These are phyloP conservation scores for Metopia argyrocephala DNA, from an alignment of 2,888 invertebrate genomes.

Conservation along the genomic window DNA sequence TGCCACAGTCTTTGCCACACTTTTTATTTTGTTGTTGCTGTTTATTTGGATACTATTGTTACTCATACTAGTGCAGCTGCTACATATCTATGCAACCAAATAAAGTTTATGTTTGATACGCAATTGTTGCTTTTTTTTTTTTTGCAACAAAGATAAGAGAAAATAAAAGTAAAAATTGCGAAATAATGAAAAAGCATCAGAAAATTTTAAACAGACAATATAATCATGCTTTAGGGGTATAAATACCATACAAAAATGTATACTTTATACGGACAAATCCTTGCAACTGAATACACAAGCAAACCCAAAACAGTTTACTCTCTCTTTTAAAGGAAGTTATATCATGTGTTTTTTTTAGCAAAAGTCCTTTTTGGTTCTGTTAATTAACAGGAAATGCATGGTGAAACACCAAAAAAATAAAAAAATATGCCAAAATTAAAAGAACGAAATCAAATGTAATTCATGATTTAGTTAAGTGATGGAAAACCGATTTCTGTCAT, in stretches of 20 bases:
- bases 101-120: conserved; percentile 46
- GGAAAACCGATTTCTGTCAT: neutral
- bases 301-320: neutral
- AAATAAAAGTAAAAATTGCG: neutral
- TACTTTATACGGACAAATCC: neutral
- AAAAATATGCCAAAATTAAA: neutral
- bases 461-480: conserved; percentile 12
- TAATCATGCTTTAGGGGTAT: conserved; percentile 46
- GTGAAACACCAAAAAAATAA: conserved; percentile 21
- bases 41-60: conserved; percentile 28
- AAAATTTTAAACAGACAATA: conserved; percentile 52
- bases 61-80: conserved; percentile 26
- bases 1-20: conserved; percentile 61
- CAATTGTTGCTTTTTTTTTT: conserved; percentile 41
- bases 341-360: conserved; percentile 52
- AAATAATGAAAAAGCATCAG: conserved; percentile 16
- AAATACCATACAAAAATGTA: neutral
- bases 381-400: conserved; percentile 54
- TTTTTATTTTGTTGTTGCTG: conserved; percentile 49
- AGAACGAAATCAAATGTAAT: conserved; percentile 40
- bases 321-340: conserved; percentile 28
- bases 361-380: conserved; percentile 35
- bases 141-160: neutral
- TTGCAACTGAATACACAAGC: neutral
- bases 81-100: conserved; percentile 27